Evolutionary conservation across 2,113 vertebrate species (phyloP).

Genomic region (human): DNA sequence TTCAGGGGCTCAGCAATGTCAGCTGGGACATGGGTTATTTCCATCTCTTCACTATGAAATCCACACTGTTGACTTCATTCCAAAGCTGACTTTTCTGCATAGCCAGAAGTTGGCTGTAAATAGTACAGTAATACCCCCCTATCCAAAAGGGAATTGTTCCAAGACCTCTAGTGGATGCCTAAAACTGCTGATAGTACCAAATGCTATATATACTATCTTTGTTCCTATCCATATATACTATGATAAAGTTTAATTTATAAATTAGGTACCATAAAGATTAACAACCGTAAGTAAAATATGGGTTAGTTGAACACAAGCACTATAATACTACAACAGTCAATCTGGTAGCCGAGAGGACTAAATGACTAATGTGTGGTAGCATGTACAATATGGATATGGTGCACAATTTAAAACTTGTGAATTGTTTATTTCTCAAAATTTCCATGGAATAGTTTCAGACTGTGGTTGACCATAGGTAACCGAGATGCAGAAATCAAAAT

Average conservation of each 20-base stretch:
- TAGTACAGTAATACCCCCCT: not conserved
- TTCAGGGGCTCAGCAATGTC: not conserved
- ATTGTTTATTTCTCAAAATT: not conserved
- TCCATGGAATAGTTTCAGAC: not conserved
- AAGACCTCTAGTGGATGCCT: not conserved
- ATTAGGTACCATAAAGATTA: not conserved
- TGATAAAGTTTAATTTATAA: not conserved
- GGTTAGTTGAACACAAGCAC: not conserved
- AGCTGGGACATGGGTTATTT: not conserved
- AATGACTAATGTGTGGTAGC: not conserved
- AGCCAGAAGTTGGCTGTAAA: not conserved
- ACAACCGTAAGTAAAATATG: not conserved
- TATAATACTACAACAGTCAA: not conserved
- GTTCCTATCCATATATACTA: not conserved
- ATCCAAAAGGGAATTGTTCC: not conserved
- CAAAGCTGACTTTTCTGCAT: not conserved
- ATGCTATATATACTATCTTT: not conserved
- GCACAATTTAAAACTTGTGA: not conserved
- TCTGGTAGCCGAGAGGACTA: not conserved
- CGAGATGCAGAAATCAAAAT: not conserved
- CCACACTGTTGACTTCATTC: not conserved
- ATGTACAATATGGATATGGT: not conserved
- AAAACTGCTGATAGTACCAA: not conserved
- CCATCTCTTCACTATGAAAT: constrained; percentile 14
- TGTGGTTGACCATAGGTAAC: not conserved